phyloP scores from a whole-genome alignment of 1,140 invertebrate genomes.

The Samia ricini region DNA sequence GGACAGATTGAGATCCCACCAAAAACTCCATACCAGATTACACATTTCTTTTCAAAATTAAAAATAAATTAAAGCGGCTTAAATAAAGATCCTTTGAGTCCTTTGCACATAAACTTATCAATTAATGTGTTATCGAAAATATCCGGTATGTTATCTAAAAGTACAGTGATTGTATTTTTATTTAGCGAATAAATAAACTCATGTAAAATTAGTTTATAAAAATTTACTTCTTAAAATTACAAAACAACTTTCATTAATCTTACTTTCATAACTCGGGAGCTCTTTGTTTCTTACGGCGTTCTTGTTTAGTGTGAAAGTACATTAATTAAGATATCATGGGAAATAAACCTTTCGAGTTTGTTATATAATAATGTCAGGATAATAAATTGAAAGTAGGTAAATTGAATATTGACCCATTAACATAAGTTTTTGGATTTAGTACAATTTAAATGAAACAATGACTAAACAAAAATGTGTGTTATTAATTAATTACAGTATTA shows the following conservation, averaged over 20 bases:
- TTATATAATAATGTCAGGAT: conserved; percentile 47
- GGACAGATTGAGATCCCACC: no score
- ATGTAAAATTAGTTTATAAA: background rate
- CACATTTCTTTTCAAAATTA: no score
- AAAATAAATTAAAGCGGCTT: no score
- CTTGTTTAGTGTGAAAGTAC: conserved; percentile 42
- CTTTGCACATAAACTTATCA: no score
- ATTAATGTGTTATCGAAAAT: no score
- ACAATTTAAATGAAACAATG: background rate
- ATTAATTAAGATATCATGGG: conserved; percentile 72
- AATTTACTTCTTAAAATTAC: background rate
- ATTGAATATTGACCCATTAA: background rate
- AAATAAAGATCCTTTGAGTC: no score
- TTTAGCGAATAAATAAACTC: background rate
- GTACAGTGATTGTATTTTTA: background rate
- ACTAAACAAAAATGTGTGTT: background rate
- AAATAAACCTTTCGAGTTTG: conserved; percentile 55
- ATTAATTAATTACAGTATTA: background rate
- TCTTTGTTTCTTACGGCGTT: conserved; percentile 48
- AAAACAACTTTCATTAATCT: conserved; percentile 61
- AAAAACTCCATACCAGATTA: no score
- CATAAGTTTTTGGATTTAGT: background rate
- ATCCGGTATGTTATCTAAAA: no score
- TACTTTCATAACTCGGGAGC: conserved; percentile 55
- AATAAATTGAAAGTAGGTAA: background rate